Evolutionary conservation across 2,888 invertebrate species (phyloP).

Genomic region (Nomada fucata): DNA sequence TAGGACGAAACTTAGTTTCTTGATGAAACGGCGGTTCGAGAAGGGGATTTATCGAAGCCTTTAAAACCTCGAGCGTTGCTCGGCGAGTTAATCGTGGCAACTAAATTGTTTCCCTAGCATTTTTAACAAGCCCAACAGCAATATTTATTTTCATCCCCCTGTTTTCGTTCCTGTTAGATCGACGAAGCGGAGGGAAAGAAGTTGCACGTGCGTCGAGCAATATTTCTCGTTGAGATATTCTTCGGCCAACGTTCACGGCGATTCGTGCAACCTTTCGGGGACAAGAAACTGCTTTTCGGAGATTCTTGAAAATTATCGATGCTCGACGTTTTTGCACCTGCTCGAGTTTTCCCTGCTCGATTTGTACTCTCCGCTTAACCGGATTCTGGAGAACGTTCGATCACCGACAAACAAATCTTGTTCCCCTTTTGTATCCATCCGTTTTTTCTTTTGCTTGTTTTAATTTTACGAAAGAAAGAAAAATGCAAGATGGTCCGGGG

Average conservation of each 20-base stretch:
- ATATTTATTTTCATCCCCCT: neutral
- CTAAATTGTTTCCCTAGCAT: no score
- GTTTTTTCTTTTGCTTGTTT: neutral
- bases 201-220: neutral
- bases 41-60: no score
- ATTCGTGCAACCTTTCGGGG: neutral
- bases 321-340: no score
- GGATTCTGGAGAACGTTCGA: conserved; percentile 23
- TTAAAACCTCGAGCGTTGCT: no score
- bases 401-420: conserved; percentile 15
- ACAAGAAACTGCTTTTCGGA: neutral
- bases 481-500: conserved; percentile 37
- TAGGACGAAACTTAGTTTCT: no score
- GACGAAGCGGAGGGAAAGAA: neutral
- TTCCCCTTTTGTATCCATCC: neutral
- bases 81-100: no score
- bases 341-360: neutral
- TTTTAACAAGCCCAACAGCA: no score
- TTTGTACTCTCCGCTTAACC: conserved; percentile 19
- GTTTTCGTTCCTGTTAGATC: neutral
- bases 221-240: neutral
- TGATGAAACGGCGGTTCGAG: no score
- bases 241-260: neutral
- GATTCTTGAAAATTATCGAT: conserved; percentile 21
- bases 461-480: conserved; percentile 7